These are phyloP conservation scores for Neofelis nebulosa DNA, from an alignment of 2,113 vertebrate genomes.

Conservation along the genomic window DNA sequence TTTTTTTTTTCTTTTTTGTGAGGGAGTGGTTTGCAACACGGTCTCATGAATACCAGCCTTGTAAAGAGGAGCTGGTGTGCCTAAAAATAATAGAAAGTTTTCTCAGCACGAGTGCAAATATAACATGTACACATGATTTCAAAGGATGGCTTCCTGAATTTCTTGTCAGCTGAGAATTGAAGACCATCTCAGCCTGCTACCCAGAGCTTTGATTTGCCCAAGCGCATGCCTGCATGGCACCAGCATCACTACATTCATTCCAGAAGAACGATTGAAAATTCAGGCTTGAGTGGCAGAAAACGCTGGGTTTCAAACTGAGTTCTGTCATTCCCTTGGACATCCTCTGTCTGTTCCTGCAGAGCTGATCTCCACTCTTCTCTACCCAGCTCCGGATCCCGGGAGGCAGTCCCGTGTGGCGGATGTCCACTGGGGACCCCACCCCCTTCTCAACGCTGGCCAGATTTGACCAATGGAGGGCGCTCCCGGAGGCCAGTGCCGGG, in stretches of 20 bases:
- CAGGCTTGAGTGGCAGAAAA: not conserved
- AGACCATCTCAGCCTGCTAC: not conserved
- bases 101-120: not conserved
- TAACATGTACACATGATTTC: not conserved
- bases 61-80: not conserved
- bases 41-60: not conserved
- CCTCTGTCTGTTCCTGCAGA: not conserved
- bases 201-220: not conserved
- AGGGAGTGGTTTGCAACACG: not conserved
- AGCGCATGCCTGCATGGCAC: not conserved
- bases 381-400: no score
- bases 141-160: not conserved
- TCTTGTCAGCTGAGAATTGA: not conserved
- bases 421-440: not conserved
- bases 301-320: not conserved
- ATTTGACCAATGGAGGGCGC: not conserved
- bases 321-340: not conserved
- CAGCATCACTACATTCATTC: not conserved
- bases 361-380: not conserved
- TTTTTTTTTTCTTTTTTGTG: not conserved
- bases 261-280: not conserved
- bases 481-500: no score
- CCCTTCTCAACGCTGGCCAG: not conserved
- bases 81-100: not conserved
- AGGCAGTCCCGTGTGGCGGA: fast-evolving